Evolutionary conservation across 2,113 vertebrate species (phyloP).

Genomic region (Protobothrops mucrosquamatus): DNA sequence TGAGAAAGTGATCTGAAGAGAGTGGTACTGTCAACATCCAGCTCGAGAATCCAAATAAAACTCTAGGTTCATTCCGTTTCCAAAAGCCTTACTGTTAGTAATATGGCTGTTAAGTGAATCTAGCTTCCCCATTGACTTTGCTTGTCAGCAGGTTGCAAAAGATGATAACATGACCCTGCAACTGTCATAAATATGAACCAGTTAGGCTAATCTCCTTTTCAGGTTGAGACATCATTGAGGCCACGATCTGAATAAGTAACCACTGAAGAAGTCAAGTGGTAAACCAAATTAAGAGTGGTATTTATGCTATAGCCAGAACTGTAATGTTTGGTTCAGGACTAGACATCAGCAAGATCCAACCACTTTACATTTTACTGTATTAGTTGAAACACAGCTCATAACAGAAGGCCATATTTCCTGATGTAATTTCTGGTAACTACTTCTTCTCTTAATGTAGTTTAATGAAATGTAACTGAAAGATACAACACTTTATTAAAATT

Average conservation of each 20-base stretch:
- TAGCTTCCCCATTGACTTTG: neutral
- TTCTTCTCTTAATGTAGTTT: neutral
- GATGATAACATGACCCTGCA: neutral
- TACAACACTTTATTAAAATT: slow-evolving; percentile 4
- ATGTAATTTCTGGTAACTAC: slow-evolving; percentile 13
- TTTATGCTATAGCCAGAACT: neutral
- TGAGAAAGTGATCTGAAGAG: neutral
- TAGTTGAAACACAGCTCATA: neutral
- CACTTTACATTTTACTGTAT: neutral
- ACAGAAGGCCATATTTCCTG: neutral
- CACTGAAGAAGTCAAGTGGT: neutral
- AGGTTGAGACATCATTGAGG: neutral
- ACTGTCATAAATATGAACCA: neutral
- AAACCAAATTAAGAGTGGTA: neutral
- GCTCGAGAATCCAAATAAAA: no score
- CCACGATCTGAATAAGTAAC: neutral
- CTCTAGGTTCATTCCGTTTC: no score
- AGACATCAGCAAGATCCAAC: neutral
- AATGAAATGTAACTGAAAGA: neutral
- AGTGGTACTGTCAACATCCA: neutral
- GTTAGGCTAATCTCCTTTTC: neutral
- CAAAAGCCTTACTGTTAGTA: neutral
- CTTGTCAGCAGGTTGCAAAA: neutral
- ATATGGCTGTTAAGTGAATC: neutral
- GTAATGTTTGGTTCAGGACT: neutral